Evolutionary conservation across 2,888 invertebrate species (phyloP).

Genomic region (Dolichopus griseipennis): DNA sequence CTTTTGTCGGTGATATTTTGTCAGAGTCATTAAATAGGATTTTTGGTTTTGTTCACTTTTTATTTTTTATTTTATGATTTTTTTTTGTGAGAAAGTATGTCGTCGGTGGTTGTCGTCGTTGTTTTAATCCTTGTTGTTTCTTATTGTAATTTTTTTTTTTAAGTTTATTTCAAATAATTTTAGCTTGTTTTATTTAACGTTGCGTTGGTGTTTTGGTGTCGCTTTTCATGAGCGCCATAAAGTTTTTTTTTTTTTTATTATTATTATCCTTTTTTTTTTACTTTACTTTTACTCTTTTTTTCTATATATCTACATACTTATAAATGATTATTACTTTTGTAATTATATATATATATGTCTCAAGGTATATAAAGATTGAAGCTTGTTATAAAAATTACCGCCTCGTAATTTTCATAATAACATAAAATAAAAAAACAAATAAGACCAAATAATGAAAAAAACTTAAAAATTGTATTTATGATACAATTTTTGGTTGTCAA

Average conservation of each 20-base stretch:
- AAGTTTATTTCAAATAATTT: neutral
- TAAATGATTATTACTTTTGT: neutral
- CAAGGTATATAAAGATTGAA: neutral
- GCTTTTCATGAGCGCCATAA: constrained; percentile 6
- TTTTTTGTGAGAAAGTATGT: neutral
- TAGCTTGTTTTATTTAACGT: neutral
- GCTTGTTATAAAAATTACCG: neutral
- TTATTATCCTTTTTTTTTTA: neutral
- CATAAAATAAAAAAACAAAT: neutral
- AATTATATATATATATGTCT: neutral
- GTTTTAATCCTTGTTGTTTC: neutral
- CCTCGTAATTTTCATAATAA: neutral
- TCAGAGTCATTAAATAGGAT: neutral
- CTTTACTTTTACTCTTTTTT: too few species aligned
- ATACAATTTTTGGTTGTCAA: neutral
- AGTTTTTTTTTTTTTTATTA: neutral
- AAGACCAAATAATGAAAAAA: neutral
- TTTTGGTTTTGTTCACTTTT: neutral
- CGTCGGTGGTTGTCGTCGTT: neutral
- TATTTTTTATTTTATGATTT: too few species aligned
- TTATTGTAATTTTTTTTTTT: too few species aligned
- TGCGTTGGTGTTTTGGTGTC: constrained; percentile 6
- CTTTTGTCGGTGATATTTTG: constrained; percentile 6
- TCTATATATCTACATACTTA: too few species aligned
- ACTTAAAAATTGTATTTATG: neutral